Evolutionary conservation across 2,888 invertebrate genomes (phyloP).

Genomic region (Tyria jacobaeae): DNA sequence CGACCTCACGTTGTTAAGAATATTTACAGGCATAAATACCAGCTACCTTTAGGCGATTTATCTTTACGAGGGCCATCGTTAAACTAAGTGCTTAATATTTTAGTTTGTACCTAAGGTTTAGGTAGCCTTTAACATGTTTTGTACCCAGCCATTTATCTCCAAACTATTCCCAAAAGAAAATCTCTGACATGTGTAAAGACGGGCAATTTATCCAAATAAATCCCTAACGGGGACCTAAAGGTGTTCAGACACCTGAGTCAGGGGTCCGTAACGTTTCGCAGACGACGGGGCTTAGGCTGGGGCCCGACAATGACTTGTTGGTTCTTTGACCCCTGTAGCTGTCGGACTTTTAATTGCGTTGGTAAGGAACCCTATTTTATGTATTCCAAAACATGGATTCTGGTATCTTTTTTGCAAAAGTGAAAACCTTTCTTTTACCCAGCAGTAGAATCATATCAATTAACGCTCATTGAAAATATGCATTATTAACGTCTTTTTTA

Average conservation of each 20-base stretch:
- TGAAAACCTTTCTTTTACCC: too few species aligned
- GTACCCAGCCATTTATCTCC: neutral
- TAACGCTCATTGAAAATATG: too few species aligned
- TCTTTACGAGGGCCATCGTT: neutral
- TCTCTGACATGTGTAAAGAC: conserved; percentile 9
- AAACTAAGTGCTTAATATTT: neutral
- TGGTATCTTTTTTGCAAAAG: too few species aligned
- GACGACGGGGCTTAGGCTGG: conserved; percentile 46
- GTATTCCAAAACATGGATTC: neutral
- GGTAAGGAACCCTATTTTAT: neutral
- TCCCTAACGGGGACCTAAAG: conserved; percentile 18
- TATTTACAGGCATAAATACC: neutral
- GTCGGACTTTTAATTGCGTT: conserved; percentile 30
- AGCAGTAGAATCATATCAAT: too few species aligned
- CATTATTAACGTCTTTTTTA: too few species aligned
- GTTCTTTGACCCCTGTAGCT: conserved; percentile 47
- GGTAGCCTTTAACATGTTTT: neutral
- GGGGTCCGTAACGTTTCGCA: conserved; percentile 29
- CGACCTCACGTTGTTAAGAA: too few species aligned
- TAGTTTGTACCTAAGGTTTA: conserved; percentile 5
- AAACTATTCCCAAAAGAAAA: conserved; percentile 15
- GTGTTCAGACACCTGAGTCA: conserved; percentile 50
- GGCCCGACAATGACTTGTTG: conserved; percentile 37
- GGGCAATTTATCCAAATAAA: conserved; percentile 23
- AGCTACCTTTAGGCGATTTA: neutral